Conservation (phyloP, 2,113 vertebrate species). For the Argyrosomus japonicus region DNA sequence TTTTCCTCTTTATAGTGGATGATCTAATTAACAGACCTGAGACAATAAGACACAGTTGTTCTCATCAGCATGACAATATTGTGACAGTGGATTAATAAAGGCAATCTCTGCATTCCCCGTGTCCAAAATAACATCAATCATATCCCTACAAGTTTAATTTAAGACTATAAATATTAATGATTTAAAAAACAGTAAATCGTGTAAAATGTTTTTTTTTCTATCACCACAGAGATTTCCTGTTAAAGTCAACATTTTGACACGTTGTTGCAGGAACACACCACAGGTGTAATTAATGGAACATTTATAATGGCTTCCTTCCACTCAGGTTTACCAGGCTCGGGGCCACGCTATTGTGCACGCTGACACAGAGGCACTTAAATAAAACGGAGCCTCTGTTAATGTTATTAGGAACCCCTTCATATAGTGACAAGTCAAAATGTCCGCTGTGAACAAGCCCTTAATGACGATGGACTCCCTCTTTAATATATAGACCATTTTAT, state of each 20-base stretch:
- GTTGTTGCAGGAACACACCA: neutral
- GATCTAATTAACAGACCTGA: conserved; percentile 22
- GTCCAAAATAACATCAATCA: neutral
- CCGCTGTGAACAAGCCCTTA: neutral
- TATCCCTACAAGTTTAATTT: neutral
- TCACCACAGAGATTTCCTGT: neutral
- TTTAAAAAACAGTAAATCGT: neutral
- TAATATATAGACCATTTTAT: neutral
- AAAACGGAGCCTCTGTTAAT: neutral
- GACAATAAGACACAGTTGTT: conserved; percentile 5
- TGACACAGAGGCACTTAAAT: neutral
- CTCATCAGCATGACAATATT: conserved; percentile 34
- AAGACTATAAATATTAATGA: neutral
- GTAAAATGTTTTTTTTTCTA: neutral
- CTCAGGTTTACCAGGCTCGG: neutral
- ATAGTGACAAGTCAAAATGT: neutral
- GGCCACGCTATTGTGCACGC: neutral
- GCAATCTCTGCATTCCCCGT: neutral
- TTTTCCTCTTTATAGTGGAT: neutral
- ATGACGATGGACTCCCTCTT: neutral
- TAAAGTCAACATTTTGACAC: neutral
- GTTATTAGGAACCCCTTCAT: neutral
- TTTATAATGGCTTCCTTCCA: neutral
- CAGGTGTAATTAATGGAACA: neutral
- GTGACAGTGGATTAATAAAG: conserved; percentile 12